Percentiles rank a stretch among this genome's conserved stretches.
Evolutionary conservation across 2,888 invertebrate species (phyloP).

Genomic region (Drosophila lutescens): DNA sequence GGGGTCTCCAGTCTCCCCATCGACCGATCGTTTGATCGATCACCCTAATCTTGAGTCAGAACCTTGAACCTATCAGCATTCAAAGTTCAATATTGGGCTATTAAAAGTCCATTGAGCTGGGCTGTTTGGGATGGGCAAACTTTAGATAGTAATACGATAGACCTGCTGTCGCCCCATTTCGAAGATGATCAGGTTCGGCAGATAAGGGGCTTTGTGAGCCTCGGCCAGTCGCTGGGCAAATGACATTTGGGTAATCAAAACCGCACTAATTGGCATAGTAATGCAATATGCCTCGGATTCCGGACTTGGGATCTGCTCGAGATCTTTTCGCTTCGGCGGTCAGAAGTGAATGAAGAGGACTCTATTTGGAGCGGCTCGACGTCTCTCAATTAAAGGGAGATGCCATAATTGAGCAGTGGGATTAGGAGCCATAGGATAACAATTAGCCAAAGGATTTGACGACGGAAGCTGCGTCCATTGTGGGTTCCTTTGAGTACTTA

Average conservation of each 20-base stretch:
- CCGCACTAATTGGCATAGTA: slow-evolving; percentile 67
- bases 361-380: slow-evolving; percentile 10
- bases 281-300: slow-evolving; percentile 55
- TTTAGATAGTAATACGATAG: slow-evolving; percentile 8
- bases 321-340: slow-evolving; percentile 53
- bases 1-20: slow-evolving; percentile 23
- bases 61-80: slow-evolving; percentile 15
- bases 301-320: slow-evolving; percentile 8
- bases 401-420: slow-evolving; percentile 74
- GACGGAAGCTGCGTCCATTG: slow-evolving; percentile 67
- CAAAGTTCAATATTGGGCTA: too few relatives aligned
- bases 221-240: slow-evolving; percentile 26
- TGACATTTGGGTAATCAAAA: slow-evolving; percentile 68
- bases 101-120: background rate
- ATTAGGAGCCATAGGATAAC: slow-evolving; percentile 64
- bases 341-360: slow-evolving; percentile 55
- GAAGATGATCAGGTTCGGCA: slow-evolving; percentile 1
- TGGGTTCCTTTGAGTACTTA: slow-evolving; percentile 57
- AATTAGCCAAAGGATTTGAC: slow-evolving; percentile 76
- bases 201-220: background rate
- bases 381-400: slow-evolving; percentile 67
- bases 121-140: slow-evolving; percentile 10
- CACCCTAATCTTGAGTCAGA: slow-evolving; percentile 27
- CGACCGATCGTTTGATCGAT: slow-evolving; percentile 10
- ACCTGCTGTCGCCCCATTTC: slow-evolving; percentile 2